Conservation (phyloP, 2,888 invertebrate species). For the Lissonota sp. region DNA sequence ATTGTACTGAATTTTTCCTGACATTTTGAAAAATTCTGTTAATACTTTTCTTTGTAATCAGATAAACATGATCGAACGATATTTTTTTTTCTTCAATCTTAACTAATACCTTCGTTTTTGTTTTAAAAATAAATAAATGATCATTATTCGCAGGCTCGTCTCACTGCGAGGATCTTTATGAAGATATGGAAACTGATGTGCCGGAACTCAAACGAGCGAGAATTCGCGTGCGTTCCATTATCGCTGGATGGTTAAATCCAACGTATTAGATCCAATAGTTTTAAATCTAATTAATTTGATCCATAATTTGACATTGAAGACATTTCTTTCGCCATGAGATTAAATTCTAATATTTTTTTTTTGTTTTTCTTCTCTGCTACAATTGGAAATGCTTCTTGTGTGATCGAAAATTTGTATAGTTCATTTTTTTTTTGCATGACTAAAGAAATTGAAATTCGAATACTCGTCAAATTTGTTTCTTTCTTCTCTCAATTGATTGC, state of each 20-base stretch:
- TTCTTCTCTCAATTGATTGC: background rate
- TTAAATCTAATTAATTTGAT: background rate
- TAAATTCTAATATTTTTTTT: background rate
- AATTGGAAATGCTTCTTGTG: background rate
- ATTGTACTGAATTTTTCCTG: too few relatives aligned
- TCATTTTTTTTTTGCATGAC: background rate
- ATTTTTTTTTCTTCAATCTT: too few relatives aligned
- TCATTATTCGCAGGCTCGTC: constrained; percentile 70
- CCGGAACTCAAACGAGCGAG: constrained; percentile 69
- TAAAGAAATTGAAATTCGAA: too few relatives aligned
- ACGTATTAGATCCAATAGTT: background rate
- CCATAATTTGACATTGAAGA: too few relatives aligned
- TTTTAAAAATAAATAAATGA: too few relatives aligned
- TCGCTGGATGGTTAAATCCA: constrained; percentile 69
- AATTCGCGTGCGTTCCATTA: constrained; percentile 64
- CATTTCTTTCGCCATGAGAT: too few relatives aligned
- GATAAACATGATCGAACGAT: too few relatives aligned
- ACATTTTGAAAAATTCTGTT: too few relatives aligned
- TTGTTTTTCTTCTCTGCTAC: constrained; percentile 9
- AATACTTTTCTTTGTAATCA: too few relatives aligned
- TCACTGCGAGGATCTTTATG: constrained; percentile 73
- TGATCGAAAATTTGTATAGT: too few relatives aligned
- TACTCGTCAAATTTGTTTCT: background rate
- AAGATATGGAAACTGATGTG: constrained; percentile 59
- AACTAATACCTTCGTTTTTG: too few relatives aligned